Evolutionary conservation across 2,888 invertebrate species (phyloP), one percentile per base, ranked within the genome.

Genomic region (Lingula anatina): DNA sequence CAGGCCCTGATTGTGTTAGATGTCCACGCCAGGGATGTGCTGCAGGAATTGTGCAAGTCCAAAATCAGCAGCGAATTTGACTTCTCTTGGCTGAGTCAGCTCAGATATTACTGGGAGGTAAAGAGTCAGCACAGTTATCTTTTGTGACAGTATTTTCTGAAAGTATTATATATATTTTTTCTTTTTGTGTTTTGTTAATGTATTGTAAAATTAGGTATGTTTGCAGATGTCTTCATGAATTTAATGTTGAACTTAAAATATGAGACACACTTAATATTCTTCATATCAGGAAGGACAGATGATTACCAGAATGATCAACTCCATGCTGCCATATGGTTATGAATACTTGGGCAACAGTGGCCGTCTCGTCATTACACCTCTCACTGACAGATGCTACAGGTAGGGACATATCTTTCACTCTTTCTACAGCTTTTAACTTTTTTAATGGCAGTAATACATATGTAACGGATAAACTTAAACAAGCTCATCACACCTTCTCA

Each of bases 1-100:
- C 76, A 76, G 59, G 76, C 76, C 15, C 60, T 75, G 50, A 73
- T 75, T 61, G 92, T 94, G 21, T 83, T 94, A 45, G 93, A 93
- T 73, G 93, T 79, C 24, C 79, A 79, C 50, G 77, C 78, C 7
- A 59, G 78, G 44, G 79, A 79, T 54, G 76, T 78, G 28, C 57
- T 79, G 42, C 61, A 60, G 0, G 51, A 59, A 27, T 61, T 79
- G 5, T 67, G 73, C 5, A 60, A 68, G 7, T 56, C 61, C 12
- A 57, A 66, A 0, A 64, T 78, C 39, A 49, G 54, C n/a, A 64
- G 60, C 37, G 78, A 76, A 49, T 62, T 75, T 46, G 79, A 79
- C 60, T 79, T 79, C 61, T 59, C 65, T 7, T 79, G 79, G 79
- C 66, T 79, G 18, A 70, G 74, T 58, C 79, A 79, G 60, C 57